Evolutionary conservation across 2,797 vertebrate species (phyloP).

Genomic region (Eleutherodactylus coqui): DNA sequence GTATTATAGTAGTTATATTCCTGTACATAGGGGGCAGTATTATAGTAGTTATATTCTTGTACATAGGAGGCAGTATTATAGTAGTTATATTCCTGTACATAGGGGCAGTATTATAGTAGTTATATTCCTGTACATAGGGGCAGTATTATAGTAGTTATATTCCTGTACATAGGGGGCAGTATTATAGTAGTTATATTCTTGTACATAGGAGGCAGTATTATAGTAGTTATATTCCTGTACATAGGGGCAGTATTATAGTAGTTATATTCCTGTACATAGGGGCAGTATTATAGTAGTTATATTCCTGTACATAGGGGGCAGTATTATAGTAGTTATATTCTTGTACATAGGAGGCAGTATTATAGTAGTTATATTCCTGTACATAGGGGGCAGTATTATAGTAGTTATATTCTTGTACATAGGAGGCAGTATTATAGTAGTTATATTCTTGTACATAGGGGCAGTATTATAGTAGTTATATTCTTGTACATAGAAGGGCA

Average conservation of each 20-base stretch:
- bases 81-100: too few species aligned
- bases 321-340: slow-evolving; percentile 20
- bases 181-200: too few species aligned
- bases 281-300: slow-evolving; percentile 22
- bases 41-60: too few species aligned
- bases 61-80: too few species aligned
- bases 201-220: too few species aligned
- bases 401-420: slow-evolving; percentile 13
- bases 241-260: slow-evolving; percentile 20
- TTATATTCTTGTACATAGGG: slow-evolving; percentile 15
- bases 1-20: too few species aligned
- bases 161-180: too few species aligned
- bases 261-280: slow-evolving; percentile 16
- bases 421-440: slow-evolving; percentile 4
- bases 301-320: neutral
- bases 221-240: too few species aligned
- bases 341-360: slow-evolving; percentile 13
- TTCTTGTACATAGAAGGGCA: neutral
- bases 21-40: too few species aligned
- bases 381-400: slow-evolving; percentile 1
- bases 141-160: too few species aligned
- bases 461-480: slow-evolving; percentile 11
- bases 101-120: too few species aligned
- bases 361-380: slow-evolving; percentile 16
- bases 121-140: too few species aligned